phyloP scores from a whole-genome alignment of 2,797 vertebrate species.

The Orientallactaga sibirica region DNA sequence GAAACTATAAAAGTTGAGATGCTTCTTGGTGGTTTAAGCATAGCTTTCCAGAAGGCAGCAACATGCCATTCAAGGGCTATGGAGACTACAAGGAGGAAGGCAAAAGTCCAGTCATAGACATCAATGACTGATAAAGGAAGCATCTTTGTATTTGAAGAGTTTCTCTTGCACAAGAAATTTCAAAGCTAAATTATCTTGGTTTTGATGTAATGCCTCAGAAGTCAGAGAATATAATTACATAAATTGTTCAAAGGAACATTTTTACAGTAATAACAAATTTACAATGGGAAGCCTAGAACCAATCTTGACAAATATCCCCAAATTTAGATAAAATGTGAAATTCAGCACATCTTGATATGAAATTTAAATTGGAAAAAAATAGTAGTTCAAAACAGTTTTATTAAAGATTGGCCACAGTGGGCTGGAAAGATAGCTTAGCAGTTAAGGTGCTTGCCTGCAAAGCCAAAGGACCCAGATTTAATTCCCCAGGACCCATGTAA shows the following conservation, averaged over 20 bases:
- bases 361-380: slow-evolving; percentile 54
- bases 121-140: neutral
- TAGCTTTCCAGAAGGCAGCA: neutral
- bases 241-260: neutral
- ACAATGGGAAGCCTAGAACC: neutral
- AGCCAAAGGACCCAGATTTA: no score
- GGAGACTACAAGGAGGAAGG: neutral
- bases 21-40: neutral
- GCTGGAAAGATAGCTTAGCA: no score
- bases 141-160: neutral
- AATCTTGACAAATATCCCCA: neutral
- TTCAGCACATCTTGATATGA: slow-evolving; percentile 4
- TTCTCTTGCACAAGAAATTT: slow-evolving; percentile 1
- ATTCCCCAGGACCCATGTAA: no score
- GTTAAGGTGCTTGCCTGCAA: no score
- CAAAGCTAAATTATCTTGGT: neutral
- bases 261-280: slow-evolving; percentile 4
- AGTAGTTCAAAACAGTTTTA: slow-evolving; percentile 34
- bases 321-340: slow-evolving; percentile 2
- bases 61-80: neutral
- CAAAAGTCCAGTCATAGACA: neutral
- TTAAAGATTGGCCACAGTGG: neutral
- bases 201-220: slow-evolving; percentile 39
- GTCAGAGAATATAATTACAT: neutral
- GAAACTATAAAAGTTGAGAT: neutral